Evolutionary conservation across 2,888 invertebrate genomes (phyloP).

Genomic region (Nezara viridula): DNA sequence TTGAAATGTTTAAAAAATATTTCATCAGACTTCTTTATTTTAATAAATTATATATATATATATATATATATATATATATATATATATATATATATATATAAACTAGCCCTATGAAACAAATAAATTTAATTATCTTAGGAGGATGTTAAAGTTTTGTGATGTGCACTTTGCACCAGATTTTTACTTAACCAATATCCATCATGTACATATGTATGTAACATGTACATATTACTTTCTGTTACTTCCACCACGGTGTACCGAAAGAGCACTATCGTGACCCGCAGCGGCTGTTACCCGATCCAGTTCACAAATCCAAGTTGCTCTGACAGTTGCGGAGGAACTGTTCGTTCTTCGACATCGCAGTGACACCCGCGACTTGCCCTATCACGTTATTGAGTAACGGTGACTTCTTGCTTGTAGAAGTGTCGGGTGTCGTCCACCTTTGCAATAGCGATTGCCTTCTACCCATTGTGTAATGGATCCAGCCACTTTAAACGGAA

Average conservation of each 20-base stretch:
- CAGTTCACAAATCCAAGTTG: not conserved
- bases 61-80: too few species aligned
- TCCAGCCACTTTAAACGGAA: not conserved
- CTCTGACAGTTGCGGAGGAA: not conserved
- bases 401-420: not conserved
- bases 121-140: too few species aligned
- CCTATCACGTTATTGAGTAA: constrained; percentile 42
- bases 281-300: not conserved
- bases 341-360: not conserved
- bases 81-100: too few species aligned
- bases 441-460: constrained; percentile 9
- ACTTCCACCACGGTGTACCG: not conserved
- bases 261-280: not conserved
- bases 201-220: too few species aligned
- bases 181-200: too few species aligned
- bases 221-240: too few species aligned
- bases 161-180: too few species aligned
- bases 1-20: too few species aligned
- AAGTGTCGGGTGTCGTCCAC: not conserved
- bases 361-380: constrained; percentile 42
- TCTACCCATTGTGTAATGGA: not conserved
- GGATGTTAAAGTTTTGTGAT: too few species aligned
- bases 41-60: too few species aligned
- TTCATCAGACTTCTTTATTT: too few species aligned
- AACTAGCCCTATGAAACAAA: too few species aligned